Evolutionary conservation across 2,113 vertebrate genomes (phyloP).

Genomic region (Pongo pygmaeus): DNA sequence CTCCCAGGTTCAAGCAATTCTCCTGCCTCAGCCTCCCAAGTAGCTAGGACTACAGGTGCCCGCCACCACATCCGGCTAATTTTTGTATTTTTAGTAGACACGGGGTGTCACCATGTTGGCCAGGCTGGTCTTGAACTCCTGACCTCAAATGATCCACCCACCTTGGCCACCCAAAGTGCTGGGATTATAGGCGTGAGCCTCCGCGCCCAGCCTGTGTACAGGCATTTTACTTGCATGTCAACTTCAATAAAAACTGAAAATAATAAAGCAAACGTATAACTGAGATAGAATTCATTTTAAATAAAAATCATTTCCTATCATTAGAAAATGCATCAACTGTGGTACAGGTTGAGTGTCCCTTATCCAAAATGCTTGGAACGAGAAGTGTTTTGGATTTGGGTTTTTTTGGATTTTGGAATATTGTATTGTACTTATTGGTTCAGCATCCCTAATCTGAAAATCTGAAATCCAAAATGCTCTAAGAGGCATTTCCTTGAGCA

Average conservation of each 20-base stretch:
- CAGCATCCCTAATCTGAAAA: neutral
- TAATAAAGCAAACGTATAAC: neutral
- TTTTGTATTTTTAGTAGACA: too few relatives aligned
- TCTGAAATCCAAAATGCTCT: neutral
- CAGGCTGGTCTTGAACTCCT: too few relatives aligned
- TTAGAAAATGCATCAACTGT: neutral
- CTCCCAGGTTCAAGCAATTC: too few relatives aligned
- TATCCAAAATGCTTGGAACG: neutral
- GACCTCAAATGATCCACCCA: too few relatives aligned
- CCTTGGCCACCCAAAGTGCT: too few relatives aligned
- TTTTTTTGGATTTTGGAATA: neutral
- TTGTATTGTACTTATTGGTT: neutral
- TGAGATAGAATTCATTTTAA: neutral
- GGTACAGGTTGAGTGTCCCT: neutral
- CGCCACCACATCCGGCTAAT: too few relatives aligned
- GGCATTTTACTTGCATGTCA: neutral
- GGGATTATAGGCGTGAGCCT: too few relatives aligned
- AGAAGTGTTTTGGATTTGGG: neutral
- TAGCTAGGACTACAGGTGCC: too few relatives aligned
- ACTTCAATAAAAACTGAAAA: neutral
- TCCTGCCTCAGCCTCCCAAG: too few relatives aligned
- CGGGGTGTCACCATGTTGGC: too few relatives aligned
- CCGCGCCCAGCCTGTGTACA: fast-evolving
- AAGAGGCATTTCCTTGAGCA: neutral
- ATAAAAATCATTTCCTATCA: neutral